Conservation (phyloP, 2,113 vertebrate species). For the Megaceryle torquata region DNA sequence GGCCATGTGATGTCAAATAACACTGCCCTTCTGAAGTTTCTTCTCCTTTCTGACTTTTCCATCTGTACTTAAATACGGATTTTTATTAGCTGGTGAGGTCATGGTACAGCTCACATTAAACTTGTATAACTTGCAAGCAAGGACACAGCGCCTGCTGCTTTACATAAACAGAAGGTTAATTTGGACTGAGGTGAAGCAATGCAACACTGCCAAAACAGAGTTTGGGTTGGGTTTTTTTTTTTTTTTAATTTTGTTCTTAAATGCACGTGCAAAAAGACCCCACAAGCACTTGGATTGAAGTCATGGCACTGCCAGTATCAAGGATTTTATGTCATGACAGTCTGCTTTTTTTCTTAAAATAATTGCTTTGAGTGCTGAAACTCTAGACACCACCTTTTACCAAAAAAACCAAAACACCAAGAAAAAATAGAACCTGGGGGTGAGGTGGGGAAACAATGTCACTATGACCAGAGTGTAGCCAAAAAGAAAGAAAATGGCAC, state of each 20-base stretch:
- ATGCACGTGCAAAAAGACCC: not conserved
- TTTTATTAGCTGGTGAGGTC: conserved; percentile 35
- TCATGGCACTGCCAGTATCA: not conserved
- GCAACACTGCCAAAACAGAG: not conserved
- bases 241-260: not conserved
- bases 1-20: not conserved
- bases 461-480: not conserved
- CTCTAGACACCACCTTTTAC: not conserved
- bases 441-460: not conserved
- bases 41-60: not conserved
- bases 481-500: not conserved
- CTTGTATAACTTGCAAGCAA: conserved; percentile 6
- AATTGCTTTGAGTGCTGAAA: not conserved
- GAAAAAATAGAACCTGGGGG: not conserved
- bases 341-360: not conserved
- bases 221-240: not conserved
- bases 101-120: not conserved
- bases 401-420: not conserved
- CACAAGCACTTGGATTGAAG: not conserved
- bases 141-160: not conserved
- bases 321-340: not conserved
- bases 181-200: not conserved
- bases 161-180: conserved; percentile 34
- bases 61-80: conserved; percentile 37
- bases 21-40: not conserved